Conservation (phyloP, 2,113 vertebrate species). For the Centropristis striata region DNA sequence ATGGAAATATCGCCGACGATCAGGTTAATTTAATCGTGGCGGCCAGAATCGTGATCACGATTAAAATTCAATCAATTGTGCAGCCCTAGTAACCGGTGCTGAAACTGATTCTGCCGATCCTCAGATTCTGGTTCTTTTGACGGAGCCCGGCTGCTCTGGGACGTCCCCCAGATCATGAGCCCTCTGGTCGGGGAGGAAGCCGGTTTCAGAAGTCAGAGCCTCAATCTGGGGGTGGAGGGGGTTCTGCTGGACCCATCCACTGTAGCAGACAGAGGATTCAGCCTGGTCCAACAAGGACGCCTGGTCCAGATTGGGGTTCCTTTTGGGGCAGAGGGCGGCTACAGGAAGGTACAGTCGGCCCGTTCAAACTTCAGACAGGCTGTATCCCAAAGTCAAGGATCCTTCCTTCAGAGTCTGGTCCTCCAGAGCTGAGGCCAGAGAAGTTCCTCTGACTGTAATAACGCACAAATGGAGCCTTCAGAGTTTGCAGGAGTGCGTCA, state of each 20-base stretch:
- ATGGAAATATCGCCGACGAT: too few relatives aligned
- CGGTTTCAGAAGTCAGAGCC: slow-evolving; percentile 44
- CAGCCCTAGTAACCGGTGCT: too few relatives aligned
- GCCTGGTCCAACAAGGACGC: slow-evolving; percentile 25
- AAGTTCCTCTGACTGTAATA: too few relatives aligned
- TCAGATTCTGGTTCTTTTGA: slow-evolving; percentile 65
- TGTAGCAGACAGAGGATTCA: slow-evolving; percentile 33
- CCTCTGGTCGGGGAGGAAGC: slow-evolving; percentile 36
- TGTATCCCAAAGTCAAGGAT: too few relatives aligned
- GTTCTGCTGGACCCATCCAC: slow-evolving; percentile 47
- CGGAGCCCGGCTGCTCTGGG: slow-evolving; percentile 52
- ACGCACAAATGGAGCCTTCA: too few relatives aligned
- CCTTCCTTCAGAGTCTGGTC: too few relatives aligned
- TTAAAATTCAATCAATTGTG: too few relatives aligned
- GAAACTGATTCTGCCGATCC: background rate
- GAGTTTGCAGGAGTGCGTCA: too few relatives aligned
- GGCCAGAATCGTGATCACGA: too few relatives aligned
- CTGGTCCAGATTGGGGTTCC: slow-evolving; percentile 61
- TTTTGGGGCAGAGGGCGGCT: slow-evolving; percentile 70
- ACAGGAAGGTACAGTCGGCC: slow-evolving; percentile 50
- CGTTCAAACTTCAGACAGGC: background rate
- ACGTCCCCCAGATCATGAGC: slow-evolving; percentile 46
- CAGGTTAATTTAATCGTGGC: too few relatives aligned
- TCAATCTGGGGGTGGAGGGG: slow-evolving; percentile 58
- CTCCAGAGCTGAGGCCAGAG: too few relatives aligned